Evolutionary conservation across 2,888 invertebrate genomes (phyloP).

Genomic region (Uropetala carovei): DNA sequence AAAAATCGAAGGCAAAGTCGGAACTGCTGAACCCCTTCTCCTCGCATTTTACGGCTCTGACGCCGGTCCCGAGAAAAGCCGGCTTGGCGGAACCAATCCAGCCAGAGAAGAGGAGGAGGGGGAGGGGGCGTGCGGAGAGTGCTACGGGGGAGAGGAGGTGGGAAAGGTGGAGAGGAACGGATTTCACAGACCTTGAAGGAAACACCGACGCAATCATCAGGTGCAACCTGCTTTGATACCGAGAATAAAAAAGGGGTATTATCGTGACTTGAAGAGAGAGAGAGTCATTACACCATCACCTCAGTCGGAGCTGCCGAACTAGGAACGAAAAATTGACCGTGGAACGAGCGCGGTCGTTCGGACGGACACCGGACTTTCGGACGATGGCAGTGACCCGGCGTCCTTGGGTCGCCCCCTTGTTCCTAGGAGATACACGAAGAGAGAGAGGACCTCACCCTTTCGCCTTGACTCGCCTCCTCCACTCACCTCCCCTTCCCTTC

Average conservation of each 20-base stretch:
- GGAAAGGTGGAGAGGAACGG: neutral
- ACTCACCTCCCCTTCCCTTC: too few species aligned
- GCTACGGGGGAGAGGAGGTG: neutral
- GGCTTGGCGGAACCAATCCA: neutral
- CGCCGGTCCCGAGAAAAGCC: neutral
- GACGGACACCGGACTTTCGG: neutral
- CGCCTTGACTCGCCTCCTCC: neutral
- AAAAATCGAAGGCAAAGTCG: neutral
- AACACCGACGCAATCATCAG: neutral
- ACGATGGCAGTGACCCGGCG: neutral
- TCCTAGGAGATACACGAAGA: neutral
- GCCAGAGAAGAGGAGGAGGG: neutral
- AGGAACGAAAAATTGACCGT: neutral
- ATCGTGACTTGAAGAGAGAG: neutral
- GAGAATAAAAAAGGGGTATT: neutral
- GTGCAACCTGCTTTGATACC: neutral
- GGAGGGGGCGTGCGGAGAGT: neutral
- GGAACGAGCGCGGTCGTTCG: neutral
- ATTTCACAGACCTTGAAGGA: constrained; percentile 10
- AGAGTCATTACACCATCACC: neutral
- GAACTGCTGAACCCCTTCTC: neutral
- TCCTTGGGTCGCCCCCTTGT: constrained; percentile 13
- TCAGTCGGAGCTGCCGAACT: neutral
- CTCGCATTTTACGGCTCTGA: neutral
- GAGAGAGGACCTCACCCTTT: neutral